These are phyloP conservation scores for Bradypodion pumilum DNA, from an alignment of 2,797 vertebrate species.

Conservation along the genomic window DNA sequence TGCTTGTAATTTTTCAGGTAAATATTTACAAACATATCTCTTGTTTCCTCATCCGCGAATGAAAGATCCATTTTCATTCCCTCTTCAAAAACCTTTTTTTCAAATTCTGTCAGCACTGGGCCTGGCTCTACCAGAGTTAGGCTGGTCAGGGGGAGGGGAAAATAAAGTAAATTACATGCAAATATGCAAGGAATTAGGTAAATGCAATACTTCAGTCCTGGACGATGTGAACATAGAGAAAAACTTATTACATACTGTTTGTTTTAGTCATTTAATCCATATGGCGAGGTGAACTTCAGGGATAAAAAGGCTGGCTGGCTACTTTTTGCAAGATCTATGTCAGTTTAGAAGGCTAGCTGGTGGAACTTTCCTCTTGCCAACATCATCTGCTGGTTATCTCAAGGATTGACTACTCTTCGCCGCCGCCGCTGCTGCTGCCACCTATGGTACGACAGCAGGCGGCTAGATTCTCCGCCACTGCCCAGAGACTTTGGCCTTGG, in stretches of 20 bases:
- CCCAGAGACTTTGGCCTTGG: too few species aligned
- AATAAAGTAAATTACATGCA: neutral
- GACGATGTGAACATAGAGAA: neutral
- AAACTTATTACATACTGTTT: neutral
- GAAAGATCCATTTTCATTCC: slow-evolving; percentile 85
- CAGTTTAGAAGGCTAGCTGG: neutral
- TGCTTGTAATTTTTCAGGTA: slow-evolving; percentile 87
- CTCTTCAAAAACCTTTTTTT: slow-evolving; percentile 85
- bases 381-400: neutral
- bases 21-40: slow-evolving; percentile 86
- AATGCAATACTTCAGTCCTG: neutral
- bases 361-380: neutral
- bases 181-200: accelerated
- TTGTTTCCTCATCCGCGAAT: slow-evolving; percentile 83
- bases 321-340: neutral
- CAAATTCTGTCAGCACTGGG: slow-evolving; percentile 87
- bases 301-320: neutral
- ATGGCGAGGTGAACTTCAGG: accelerated
- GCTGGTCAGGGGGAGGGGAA: slow-evolving; percentile 57
- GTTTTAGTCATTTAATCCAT: neutral
- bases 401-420: too few species aligned
- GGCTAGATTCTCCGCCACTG: too few species aligned
- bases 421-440: too few species aligned
- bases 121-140: slow-evolving; percentile 88
- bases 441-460: too few species aligned